Conservation (phyloP, 2,888 invertebrate genomes). For the Therioaphis trifolii region DNA sequence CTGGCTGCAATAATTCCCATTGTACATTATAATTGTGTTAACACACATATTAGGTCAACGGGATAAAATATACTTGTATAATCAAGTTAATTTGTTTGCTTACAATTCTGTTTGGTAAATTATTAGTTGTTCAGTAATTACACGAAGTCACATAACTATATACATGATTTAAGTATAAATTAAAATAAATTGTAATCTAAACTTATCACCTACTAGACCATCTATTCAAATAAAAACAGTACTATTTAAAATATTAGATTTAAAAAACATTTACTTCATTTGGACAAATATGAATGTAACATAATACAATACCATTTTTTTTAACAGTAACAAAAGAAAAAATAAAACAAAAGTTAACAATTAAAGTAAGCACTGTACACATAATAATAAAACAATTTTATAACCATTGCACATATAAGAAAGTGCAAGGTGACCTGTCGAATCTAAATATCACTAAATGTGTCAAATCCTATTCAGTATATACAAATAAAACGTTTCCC, state of each 20-base stretch:
- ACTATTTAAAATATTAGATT: not conserved
- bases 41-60: too few species aligned
- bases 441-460: not conserved
- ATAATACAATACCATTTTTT: slow-evolving; percentile 30
- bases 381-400: slow-evolving; percentile 8
- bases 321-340: slow-evolving; percentile 50
- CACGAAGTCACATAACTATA: too few species aligned
- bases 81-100: too few species aligned
- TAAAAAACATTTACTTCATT: slow-evolving; percentile 38
- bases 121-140: too few species aligned
- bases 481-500: slow-evolving; percentile 14
- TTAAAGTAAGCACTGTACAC: slow-evolving; percentile 34
- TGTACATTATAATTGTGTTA: too few species aligned
- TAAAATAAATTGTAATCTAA: too few species aligned
- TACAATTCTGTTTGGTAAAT: too few species aligned
- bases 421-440: slow-evolving; percentile 12
- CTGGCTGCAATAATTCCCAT: too few species aligned
- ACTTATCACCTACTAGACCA: too few species aligned
- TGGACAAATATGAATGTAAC: slow-evolving; percentile 38
- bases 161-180: too few species aligned
- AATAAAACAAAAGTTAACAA: slow-evolving; percentile 46
- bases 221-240: not conserved
- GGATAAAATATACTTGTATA: too few species aligned
- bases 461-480: not conserved
- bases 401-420: slow-evolving; percentile 20